Base-by-base conservation (phyloP, 2,888 invertebrate genomes). In the Celastrina argiolus region DNA sequence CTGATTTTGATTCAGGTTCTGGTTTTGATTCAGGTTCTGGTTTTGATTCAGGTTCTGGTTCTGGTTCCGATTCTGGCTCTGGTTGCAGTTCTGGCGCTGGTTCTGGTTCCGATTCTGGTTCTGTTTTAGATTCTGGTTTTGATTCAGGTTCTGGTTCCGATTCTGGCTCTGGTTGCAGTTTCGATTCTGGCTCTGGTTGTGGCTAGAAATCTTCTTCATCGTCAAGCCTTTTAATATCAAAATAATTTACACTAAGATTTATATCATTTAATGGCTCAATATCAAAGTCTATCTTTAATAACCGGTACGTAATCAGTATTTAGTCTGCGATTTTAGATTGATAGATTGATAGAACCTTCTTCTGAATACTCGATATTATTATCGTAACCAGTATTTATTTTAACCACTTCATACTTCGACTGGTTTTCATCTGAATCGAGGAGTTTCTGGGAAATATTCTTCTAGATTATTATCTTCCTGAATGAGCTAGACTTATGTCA, bases 401-500 rank as follows among this genome's bases (percentile, higher is more conserved):
- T 14, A 22, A 26, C 5, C 22, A 51, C 22, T 14, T 51, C 22
- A 12, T 22, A 51, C 1, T 14, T 45, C 16, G 42, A 8, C 2
- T 31, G 2, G 22, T 26, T 26, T 51, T 51, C 22, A 1, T 22
- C 51, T 10, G 45, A 18, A 45, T 45, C 45, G 10, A 45, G 1
- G 1, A 18, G 7, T 51, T 51, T 51, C 22, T 51, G 51, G 12
- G 36, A 36, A 36, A 10, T 36, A 36, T 10, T 36, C 22, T 51
- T 12, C 4, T 51, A n/a, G n/a, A n/a, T n/a, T n/a, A n/a, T n/a
- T n/a, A n/a, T 45, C 26, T 0, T 51, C 51, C 34, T 16, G 12
- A 61, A 14, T 36, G 2, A 61, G 22, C 12, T 61, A 39, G 10
- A 61, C 14, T 14, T 76, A 74, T 68, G 67, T 79, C 76, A 63